Evolutionary conservation across 2,888 invertebrate genomes (phyloP).

Genomic region (Lamellibrachia satsuma): DNA sequence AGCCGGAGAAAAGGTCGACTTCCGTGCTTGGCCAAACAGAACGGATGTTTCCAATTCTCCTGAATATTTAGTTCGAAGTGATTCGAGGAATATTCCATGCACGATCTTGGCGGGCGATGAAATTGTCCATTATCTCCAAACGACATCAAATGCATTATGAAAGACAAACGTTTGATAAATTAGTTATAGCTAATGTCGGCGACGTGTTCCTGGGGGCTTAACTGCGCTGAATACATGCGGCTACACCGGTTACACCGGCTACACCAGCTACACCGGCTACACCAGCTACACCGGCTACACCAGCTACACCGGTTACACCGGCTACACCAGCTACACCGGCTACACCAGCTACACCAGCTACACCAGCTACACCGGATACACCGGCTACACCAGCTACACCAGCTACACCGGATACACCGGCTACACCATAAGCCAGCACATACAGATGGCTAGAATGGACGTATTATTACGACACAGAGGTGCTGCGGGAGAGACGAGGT

Average conservation of each 20-base stretch:
- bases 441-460: neutral
- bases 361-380: neutral
- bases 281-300: neutral
- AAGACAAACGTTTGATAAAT: neutral
- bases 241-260: neutral
- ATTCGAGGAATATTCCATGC: neutral
- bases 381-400: neutral
- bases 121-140: neutral
- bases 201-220: neutral
- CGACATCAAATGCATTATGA: neutral
- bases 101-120: neutral
- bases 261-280: neutral
- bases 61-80: neutral
- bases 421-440: neutral
- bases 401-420: neutral
- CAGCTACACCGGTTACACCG: neutral
- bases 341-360: too few species aligned
- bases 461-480: neutral
- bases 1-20: neutral
- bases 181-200: neutral
- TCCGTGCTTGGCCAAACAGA: neutral
- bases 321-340: neutral
- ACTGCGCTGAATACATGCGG: too few species aligned
- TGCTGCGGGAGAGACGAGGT: neutral
- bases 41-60: neutral